A percentile compares a stretch with the other conserved stretches of the same genome.
Evolutionary conservation across 2,797 vertebrate genomes (phyloP).

Genomic region (Phoeniculus purpureus): DNA sequence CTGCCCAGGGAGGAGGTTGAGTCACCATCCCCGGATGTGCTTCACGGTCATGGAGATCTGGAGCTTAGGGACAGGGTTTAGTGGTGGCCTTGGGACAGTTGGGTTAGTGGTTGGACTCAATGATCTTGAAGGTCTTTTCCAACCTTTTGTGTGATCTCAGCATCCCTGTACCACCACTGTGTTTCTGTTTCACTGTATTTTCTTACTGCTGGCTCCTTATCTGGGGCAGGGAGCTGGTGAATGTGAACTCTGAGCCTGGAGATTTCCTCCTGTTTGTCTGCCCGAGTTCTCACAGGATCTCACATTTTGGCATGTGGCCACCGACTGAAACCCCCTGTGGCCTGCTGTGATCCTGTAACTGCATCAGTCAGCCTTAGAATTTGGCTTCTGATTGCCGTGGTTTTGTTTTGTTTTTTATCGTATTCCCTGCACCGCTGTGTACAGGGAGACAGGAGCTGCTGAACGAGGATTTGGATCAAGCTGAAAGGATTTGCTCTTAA

Average conservation of each 20-base stretch:
- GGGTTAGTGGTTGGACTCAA: no score
- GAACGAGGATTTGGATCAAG: conserved; percentile 7
- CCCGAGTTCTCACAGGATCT: background rate
- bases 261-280: background rate
- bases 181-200: background rate
- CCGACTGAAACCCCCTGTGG: background rate
- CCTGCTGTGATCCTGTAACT: background rate
- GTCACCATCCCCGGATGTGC: no score
- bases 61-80: no score
- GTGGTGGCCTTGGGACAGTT: no score
- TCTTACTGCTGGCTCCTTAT: background rate
- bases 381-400: background rate
- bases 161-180: accelerated
- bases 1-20: no score
- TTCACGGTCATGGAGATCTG: no score
- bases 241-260: conserved; percentile 10
- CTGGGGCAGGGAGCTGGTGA: background rate
- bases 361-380: background rate
- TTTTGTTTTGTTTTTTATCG: background rate
- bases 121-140: no score
- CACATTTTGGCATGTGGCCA: background rate
- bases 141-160: background rate
- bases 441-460: background rate
- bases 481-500: conserved; percentile 15
- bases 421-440: background rate